Evolutionary conservation across 2,888 invertebrate genomes (phyloP).

Genomic region (Crocallis elinguaria): DNA sequence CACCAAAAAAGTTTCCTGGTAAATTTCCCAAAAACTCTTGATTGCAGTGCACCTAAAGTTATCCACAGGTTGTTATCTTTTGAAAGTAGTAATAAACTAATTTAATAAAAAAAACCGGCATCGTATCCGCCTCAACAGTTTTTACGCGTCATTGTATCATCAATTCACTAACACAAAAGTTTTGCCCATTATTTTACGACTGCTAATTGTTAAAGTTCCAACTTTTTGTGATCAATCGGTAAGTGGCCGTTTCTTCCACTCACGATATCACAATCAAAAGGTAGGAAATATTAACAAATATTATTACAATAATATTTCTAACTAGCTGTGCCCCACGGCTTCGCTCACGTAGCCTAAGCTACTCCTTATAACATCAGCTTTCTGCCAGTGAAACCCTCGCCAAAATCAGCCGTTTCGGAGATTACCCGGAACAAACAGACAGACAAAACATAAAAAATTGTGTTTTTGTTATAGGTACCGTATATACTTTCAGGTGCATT

Average conservation of each 20-base stretch:
- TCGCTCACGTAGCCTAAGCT: too few species aligned
- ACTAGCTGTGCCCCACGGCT: too few species aligned
- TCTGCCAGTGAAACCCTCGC: too few species aligned
- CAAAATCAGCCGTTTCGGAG: too few species aligned
- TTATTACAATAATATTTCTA: constrained; percentile 18
- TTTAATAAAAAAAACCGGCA: constrained; percentile 1
- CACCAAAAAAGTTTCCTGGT: too few species aligned
- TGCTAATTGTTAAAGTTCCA: constrained; percentile 14
- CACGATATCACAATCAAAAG: constrained; percentile 15
- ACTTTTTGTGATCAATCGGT: constrained; percentile 12
- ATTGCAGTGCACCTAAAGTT: neutral
- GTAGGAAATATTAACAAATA: constrained; percentile 18
- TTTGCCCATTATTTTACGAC: constrained; percentile 16
- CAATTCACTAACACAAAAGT: constrained; percentile 4
- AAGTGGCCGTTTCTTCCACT: neutral
- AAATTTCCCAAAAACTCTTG: neutral
- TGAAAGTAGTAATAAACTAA: constrained; percentile 4
- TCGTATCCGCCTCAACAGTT: constrained; percentile 14
- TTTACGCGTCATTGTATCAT: constrained; percentile 14
- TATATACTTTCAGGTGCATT: too few species aligned
- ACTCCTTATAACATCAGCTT: too few species aligned
- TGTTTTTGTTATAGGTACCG: too few species aligned
- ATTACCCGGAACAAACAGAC: too few species aligned
- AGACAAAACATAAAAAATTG: too few species aligned
- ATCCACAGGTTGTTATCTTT: neutral